Evolutionary conservation across 1,140 invertebrate genomes (phyloP).

Genomic region (Orchestia grillus): DNA sequence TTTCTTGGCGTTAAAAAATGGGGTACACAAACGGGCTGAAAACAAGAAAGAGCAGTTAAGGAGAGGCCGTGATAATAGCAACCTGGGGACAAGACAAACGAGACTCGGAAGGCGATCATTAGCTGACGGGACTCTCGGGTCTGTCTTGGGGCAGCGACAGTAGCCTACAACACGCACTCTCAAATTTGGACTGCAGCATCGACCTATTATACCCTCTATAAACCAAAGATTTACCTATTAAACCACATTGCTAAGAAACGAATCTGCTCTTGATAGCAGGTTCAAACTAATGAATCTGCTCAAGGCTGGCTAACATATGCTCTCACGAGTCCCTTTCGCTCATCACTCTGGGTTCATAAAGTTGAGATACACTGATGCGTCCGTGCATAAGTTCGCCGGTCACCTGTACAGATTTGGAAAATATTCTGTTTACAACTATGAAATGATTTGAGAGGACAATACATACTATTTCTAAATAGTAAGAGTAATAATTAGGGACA

Average conservation of each 20-base stretch:
- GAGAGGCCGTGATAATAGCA: slow-evolving; percentile 17
- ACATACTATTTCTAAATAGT: too few relatives aligned
- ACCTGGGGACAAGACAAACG: slow-evolving; percentile 28
- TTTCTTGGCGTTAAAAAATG: neutral
- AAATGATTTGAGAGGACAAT: too few relatives aligned
- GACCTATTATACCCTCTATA: neutral
- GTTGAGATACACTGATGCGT: too few relatives aligned
- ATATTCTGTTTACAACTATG: too few relatives aligned
- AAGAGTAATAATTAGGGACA: too few relatives aligned
- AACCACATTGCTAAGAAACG: neutral
- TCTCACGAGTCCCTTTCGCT: too few relatives aligned
- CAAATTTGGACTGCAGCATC: neutral
- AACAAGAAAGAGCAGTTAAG: neutral
- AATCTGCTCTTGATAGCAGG: too few relatives aligned
- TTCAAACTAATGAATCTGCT: too few relatives aligned
- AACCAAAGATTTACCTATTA: neutral
- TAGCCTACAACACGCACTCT: neutral
- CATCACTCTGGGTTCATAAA: too few relatives aligned
- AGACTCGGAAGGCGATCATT: slow-evolving; percentile 34
- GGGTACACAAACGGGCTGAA: neutral
- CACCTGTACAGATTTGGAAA: too few relatives aligned
- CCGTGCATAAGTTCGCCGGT: too few relatives aligned
- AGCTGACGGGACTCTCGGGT: neutral
- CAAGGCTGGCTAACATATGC: too few relatives aligned
- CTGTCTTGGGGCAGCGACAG: neutral